These are phyloP conservation scores for Pogonus chalceus DNA, from an alignment of 1,140 invertebrate genomes.

Conservation along the genomic window DNA sequence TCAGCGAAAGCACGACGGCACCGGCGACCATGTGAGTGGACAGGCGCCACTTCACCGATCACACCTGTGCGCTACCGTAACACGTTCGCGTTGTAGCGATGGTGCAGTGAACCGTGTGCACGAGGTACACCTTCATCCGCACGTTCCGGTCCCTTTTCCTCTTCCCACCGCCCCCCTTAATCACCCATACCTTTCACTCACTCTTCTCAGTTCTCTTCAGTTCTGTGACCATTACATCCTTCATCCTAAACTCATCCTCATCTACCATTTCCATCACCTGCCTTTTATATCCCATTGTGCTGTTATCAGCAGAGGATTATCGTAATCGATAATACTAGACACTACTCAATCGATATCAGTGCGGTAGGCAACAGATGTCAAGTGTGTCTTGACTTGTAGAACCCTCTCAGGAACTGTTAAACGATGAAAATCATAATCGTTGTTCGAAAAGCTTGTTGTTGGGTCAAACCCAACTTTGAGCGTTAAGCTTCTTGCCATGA, in stretches of 20 bases:
- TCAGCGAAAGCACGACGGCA: not conserved
- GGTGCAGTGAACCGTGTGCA: not conserved
- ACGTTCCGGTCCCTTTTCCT: not conserved
- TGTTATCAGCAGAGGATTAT: not conserved
- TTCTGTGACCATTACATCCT: too few relatives aligned
- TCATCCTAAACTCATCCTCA: too few relatives aligned
- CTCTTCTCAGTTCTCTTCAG: too few relatives aligned
- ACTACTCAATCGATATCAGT: not conserved
- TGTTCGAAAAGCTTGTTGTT: too few relatives aligned
- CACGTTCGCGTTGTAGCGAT: not conserved
- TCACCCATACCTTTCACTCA: not conserved
- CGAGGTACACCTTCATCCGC: not conserved
- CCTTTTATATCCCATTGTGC: not conserved
- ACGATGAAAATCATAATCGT: too few relatives aligned
- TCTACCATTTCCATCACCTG: too few relatives aligned
- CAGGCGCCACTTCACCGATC: too few relatives aligned
- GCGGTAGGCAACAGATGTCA: not conserved
- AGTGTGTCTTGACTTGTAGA: not conserved
- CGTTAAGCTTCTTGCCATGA: too few relatives aligned
- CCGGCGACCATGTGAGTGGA: not conserved
- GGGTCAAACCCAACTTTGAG: too few relatives aligned
- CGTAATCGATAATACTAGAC: too few relatives aligned
- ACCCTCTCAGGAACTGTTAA: not conserved
- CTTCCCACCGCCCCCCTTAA: not conserved
- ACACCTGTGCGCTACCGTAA: too few relatives aligned